Evolutionary conservation across 1,140 invertebrate genomes (phyloP).

Genomic region (Hydropsyche tenuis): DNA sequence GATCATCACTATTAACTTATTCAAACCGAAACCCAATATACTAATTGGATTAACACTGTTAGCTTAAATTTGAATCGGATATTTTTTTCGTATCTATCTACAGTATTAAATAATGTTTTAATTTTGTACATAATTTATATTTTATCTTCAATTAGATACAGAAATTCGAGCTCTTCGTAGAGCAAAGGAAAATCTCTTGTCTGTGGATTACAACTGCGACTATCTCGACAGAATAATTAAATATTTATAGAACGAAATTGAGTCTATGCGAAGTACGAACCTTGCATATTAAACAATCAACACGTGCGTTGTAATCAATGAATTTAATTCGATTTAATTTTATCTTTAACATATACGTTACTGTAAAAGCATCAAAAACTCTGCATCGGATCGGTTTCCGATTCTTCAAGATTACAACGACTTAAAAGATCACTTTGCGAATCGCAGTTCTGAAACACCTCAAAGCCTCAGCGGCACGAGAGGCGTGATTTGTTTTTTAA

Average conservation of each 20-base stretch:
- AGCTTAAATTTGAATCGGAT: too few relatives aligned
- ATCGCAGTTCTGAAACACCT: neutral
- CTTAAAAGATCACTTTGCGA: neutral
- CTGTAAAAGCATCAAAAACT: too few relatives aligned
- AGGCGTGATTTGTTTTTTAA: slow-evolving; percentile 19
- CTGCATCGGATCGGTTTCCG: neutral
- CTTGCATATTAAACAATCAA: too few relatives aligned
- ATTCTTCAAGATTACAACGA: neutral
- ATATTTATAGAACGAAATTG: neutral
- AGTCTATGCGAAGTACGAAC: too few relatives aligned
- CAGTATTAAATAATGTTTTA: neutral
- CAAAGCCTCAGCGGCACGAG: neutral
- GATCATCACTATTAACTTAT: too few relatives aligned
- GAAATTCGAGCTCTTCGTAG: neutral
- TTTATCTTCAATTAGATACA: neutral
- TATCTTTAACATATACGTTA: too few relatives aligned
- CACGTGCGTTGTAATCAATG: too few relatives aligned
- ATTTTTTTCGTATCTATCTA: neutral
- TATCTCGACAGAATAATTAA: neutral
- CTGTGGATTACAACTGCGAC: neutral
- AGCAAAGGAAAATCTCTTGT: neutral
- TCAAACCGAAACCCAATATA: too few relatives aligned
- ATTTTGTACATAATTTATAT: neutral
- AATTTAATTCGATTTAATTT: too few relatives aligned
- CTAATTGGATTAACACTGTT: too few relatives aligned